Conservation (phyloP, 2,888 invertebrate genomes). For the Eudasyphora cyanicolor region DNA sequence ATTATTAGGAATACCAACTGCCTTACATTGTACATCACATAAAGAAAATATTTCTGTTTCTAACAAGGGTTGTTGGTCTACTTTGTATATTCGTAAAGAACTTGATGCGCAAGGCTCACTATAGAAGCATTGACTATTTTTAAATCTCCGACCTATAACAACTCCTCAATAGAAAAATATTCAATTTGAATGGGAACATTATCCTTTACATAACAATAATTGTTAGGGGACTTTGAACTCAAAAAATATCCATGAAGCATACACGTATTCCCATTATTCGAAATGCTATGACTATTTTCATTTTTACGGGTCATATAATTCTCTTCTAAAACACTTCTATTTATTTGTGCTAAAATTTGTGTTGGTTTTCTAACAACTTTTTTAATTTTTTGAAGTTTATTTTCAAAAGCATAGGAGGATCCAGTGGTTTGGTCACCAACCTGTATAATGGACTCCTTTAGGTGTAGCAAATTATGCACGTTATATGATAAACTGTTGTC, state of each 20-base stretch:
- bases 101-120: constrained; percentile 11
- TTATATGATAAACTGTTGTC: constrained; percentile 40
- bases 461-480: constrained; percentile 24
- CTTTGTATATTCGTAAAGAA: constrained; percentile 2
- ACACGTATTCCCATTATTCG: constrained; percentile 6
- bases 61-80: background rate
- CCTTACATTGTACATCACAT: background rate
- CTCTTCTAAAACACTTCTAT: too few species aligned
- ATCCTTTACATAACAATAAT: constrained; percentile 1
- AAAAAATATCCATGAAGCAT: constrained; percentile 1
- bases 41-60: background rate
- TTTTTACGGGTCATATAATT: too few species aligned
- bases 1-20: too few species aligned
- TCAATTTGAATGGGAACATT: background rate
- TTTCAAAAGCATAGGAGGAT: too few species aligned
- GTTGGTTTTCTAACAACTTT: too few species aligned
- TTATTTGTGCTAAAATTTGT: too few species aligned
- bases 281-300: background rate
- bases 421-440: too few species aligned
- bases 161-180: background rate
- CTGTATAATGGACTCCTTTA: background rate
- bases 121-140: constrained; percentile 1
- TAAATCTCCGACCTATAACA: constrained; percentile 16
- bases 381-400: too few species aligned
- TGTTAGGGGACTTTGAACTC: constrained; percentile 23